These are phyloP conservation scores for Onychomys torridus DNA, from an alignment of 2,797 vertebrate species.

Conservation along the genomic window DNA sequence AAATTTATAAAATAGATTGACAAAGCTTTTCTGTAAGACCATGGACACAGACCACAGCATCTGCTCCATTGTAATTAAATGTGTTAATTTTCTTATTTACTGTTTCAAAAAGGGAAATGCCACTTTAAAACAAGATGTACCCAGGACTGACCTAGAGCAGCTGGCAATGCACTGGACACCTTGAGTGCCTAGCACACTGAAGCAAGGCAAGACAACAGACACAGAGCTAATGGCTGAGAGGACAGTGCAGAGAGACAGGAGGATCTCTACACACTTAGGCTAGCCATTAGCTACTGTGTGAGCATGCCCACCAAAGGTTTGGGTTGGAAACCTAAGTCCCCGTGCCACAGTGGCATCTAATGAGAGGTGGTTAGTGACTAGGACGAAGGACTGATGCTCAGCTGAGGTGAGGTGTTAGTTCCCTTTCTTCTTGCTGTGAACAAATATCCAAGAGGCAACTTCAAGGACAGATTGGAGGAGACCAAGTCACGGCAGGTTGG, in stretches of 20 bases:
- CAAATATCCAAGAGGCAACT: neutral
- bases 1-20: too few relatives aligned
- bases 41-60: neutral
- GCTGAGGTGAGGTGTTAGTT: accelerated
- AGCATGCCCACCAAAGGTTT: neutral
- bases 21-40: neutral
- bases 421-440: neutral
- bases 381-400: too few relatives aligned
- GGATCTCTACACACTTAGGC: neutral
- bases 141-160: neutral
- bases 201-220: neutral
- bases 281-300: neutral
- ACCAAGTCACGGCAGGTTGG: neutral
- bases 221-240: neutral
- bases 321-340: neutral
- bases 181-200: accelerated
- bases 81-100: neutral
- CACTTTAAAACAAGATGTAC: slow-evolving; percentile 39
- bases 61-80: slow-evolving; percentile 33
- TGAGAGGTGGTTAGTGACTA: neutral
- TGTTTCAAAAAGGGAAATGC: neutral
- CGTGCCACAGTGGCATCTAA: neutral
- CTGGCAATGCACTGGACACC: too few relatives aligned
- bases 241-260: neutral
- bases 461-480: neutral